Evolutionary conservation across 2,888 invertebrate genomes (phyloP).

Genomic region (Metellina segmentata): DNA sequence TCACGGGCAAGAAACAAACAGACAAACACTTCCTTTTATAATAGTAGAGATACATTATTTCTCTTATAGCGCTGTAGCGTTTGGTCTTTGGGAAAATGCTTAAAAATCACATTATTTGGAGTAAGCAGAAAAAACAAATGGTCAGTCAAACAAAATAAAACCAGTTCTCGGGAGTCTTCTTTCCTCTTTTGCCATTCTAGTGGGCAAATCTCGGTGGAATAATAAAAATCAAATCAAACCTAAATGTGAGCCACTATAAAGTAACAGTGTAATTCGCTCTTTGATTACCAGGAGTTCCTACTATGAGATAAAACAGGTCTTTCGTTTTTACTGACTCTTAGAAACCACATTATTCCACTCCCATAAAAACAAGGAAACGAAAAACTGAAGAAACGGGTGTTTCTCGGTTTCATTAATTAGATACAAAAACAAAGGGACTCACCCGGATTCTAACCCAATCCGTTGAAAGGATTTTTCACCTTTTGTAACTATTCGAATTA

Average conservation of each 20-base stretch:
- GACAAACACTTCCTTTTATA: no score
- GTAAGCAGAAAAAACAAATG: no score
- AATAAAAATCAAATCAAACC: neutral
- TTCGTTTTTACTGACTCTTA: neutral
- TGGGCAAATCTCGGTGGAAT: neutral
- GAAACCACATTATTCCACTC: neutral
- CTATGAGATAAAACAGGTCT: neutral
- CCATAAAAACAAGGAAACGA: neutral
- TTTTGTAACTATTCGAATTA: constrained; percentile 25
- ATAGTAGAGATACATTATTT: no score
- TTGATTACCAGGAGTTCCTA: neutral
- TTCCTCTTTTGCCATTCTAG: no score
- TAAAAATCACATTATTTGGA: no score
- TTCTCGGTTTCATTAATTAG: neutral
- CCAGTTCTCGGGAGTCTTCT: no score
- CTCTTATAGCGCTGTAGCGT: no score
- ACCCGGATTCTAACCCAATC: neutral
- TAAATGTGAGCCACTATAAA: neutral
- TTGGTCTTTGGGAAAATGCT: no score
- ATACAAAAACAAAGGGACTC: neutral
- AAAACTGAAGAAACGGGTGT: neutral
- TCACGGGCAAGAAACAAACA: no score
- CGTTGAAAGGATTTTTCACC: neutral
- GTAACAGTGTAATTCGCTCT: neutral
- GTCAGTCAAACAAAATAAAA: no score